Conservation (phyloP, 2,888 invertebrate genomes). For the Tipula confusa region DNA sequence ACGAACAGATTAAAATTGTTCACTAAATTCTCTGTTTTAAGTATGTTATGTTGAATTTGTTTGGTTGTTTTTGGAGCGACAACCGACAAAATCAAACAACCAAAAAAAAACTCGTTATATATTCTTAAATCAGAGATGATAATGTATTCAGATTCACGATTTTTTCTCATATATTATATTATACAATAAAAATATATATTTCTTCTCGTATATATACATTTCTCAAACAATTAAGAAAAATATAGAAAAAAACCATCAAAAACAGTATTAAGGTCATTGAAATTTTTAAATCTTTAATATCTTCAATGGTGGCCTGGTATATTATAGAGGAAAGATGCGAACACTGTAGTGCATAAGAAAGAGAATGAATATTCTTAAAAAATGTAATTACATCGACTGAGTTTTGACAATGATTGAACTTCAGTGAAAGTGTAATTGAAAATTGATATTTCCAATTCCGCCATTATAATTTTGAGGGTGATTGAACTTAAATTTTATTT, state of each 20-base stretch:
- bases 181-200: too few relatives aligned
- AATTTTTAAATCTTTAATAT: background rate
- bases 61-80: background rate
- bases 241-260: background rate
- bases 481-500: background rate
- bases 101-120: background rate
- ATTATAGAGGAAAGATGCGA: background rate
- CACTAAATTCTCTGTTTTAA: background rate
- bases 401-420: background rate
- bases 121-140: constrained; percentile 5
- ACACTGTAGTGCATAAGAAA: background rate
- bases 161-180: background rate
- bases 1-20: background rate
- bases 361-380: background rate
- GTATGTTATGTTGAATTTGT: background rate
- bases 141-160: background rate
- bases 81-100: background rate
- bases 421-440: background rate
- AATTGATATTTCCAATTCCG: background rate
- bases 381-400: background rate
- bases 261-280: constrained; percentile 12
- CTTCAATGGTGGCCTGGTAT: background rate
- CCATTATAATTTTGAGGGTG: background rate
- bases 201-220: background rate
- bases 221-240: background rate